Conservation (phyloP, 1,140 invertebrate species). For the Orius laevigatus region DNA sequence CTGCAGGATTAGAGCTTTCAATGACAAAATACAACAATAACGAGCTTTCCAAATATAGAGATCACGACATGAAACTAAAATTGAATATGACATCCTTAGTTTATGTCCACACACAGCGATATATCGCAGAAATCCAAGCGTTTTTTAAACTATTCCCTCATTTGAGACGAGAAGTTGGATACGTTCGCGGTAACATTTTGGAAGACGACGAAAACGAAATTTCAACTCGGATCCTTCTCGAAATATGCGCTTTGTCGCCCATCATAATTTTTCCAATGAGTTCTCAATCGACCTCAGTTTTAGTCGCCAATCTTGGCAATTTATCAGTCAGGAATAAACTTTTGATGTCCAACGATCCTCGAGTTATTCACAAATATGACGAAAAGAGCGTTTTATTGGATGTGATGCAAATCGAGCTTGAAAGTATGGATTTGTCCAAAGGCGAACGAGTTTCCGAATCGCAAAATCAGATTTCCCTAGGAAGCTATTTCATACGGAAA, state of each 20-base stretch:
- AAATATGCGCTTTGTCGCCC: slow-evolving; percentile 60
- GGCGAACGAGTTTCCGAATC: slow-evolving; percentile 32
- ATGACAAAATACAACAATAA: slow-evolving; percentile 45
- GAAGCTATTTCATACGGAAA: slow-evolving; percentile 35
- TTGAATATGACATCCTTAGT: slow-evolving; percentile 72
- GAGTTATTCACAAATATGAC: slow-evolving; percentile 25
- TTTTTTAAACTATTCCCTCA: slow-evolving; percentile 79
- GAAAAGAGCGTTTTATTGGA: slow-evolving; percentile 38
- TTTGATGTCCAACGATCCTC: slow-evolving; percentile 36
- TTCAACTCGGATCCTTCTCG: slow-evolving; percentile 37
- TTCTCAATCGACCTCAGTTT: slow-evolving; percentile 55
- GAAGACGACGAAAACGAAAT: slow-evolving; percentile 18
- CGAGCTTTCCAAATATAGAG: background rate
- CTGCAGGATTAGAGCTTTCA: slow-evolving; percentile 65
- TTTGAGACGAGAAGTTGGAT: slow-evolving; percentile 38
- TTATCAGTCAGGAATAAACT: slow-evolving; percentile 64
- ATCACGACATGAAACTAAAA: slow-evolving; percentile 57
- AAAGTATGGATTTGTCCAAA: slow-evolving; percentile 69
- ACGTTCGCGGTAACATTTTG: slow-evolving; percentile 9
- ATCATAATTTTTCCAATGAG: slow-evolving; percentile 76
- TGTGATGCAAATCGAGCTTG: slow-evolving; percentile 56
- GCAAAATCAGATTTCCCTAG: slow-evolving; percentile 23
- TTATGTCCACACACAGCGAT: slow-evolving; percentile 90
- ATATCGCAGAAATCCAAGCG: slow-evolving; percentile 68
- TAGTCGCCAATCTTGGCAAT: slow-evolving; percentile 68